Conservation (phyloP, 2,888 invertebrate species). For the Lacanobia oleracea region DNA sequence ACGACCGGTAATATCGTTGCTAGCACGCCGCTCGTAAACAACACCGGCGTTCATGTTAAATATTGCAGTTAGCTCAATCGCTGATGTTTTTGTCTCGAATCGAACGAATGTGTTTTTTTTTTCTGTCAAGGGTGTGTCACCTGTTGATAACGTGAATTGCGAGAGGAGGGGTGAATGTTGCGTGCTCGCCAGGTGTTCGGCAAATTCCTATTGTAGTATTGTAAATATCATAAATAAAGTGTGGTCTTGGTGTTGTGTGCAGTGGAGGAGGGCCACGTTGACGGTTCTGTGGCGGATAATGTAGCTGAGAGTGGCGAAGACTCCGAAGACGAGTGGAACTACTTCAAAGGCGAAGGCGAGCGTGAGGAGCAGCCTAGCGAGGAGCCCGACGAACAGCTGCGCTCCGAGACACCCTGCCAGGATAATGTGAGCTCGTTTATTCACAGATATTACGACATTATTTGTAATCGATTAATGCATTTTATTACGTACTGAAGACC, state of each 20-base stretch:
- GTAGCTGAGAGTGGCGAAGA: slow-evolving; percentile 94
- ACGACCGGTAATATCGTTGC: slow-evolving; percentile 87
- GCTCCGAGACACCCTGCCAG: slow-evolving; percentile 87
- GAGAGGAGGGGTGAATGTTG: slow-evolving; percentile 69
- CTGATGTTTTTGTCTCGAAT: slow-evolving; percentile 60
- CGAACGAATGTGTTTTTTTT: slow-evolving; percentile 62
- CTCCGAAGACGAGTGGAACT: slow-evolving; percentile 97
- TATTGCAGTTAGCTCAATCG: slow-evolving; percentile 54
- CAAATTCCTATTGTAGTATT: slow-evolving; percentile 44
- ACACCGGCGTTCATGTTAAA: slow-evolving; percentile 67
- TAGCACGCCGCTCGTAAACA: slow-evolving; percentile 72
- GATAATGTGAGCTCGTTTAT: slow-evolving; percentile 81
- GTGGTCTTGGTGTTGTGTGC: slow-evolving; percentile 76
- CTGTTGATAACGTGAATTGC: slow-evolving; percentile 79
- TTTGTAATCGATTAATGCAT: neutral
- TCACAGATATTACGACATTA: slow-evolving; percentile 1
- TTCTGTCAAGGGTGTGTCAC: slow-evolving; percentile 85
- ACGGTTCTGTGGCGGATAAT: slow-evolving; percentile 92
- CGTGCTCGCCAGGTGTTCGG: slow-evolving; percentile 73
- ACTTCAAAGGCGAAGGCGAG: slow-evolving; percentile 93
- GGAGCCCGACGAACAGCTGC: slow-evolving; percentile 90
- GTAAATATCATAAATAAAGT: slow-evolving; percentile 55
- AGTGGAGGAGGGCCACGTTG: slow-evolving; percentile 88
- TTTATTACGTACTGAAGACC: slow-evolving; percentile 10
- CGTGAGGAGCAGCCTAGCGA: slow-evolving; percentile 90